Base-by-base conservation (phyloP, 2,113 vertebrate species). In the Drymodes brunneopygia region DNA sequence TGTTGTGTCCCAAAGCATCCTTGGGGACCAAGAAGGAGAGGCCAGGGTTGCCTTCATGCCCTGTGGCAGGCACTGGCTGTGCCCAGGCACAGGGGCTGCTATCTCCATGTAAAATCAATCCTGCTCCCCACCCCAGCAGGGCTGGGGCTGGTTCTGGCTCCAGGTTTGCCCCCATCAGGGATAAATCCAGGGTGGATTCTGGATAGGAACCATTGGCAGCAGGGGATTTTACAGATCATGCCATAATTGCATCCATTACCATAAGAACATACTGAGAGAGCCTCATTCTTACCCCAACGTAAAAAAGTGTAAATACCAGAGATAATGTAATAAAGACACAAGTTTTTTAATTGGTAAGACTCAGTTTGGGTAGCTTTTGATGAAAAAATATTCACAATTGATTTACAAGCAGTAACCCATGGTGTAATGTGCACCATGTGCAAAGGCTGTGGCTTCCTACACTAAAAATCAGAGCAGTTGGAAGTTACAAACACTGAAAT, bases 361-460 rank as follows among this genome's bases (percentile, higher is more conserved):
- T 5, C 4, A 18, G 28, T 54, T 6, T 64, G 48, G 35, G 57
- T 22, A 54, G 19, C 6, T 71, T 78, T 80, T 62, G 57, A 44
- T 42, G 36, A 51, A 10, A 92, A 64, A 73, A 81, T 56, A 33
- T 23, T 69, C 33, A 19, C 77, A 36, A 8, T 1, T 42, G 6
- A 27, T 53, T 83, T 33, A 27, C 24, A 71, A 40, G 27, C 38
- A 29, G 23, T 8, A 71, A 48, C 4, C 7, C 57, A n/a, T 2
- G 36, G 84, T 0, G 1, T 8, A 71, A 58, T 3, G 6, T n/a
- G n/a, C n/a, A n/a, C n/a, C n/a, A n/a, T n/a, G n/a, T 14, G 12
- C 42, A 62, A 67, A 71, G 53, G 13, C 33, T 54, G 21, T 45
- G 42, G 53, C 44, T 91, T 50, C 47, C 38, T 33, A 3, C 51